Conservation (phyloP, 1,140 invertebrate genomes). For the Procambarus virginalis region DNA sequence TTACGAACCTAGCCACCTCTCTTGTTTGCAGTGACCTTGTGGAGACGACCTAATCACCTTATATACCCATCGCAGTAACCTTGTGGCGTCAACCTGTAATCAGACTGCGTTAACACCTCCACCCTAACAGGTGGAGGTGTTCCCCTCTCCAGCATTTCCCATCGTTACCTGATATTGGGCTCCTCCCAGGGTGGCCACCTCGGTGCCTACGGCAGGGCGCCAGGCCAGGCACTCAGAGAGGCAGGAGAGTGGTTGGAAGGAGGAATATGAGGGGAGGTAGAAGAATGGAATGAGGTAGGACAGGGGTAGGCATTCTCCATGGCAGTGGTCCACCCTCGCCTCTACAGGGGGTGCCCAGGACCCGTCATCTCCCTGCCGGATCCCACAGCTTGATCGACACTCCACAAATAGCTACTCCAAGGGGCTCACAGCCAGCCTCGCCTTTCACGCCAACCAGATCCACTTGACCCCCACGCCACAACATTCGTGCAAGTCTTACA, state of each 20-base stretch:
- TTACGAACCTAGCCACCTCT: too few relatives aligned
- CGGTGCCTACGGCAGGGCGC: neutral
- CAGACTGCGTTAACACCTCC: too few relatives aligned
- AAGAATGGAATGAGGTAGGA: too few relatives aligned
- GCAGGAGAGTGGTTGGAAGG: neutral
- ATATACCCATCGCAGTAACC: too few relatives aligned
- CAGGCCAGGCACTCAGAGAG: neutral
- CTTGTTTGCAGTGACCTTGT: neutral
- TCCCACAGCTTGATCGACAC: slow-evolving; percentile 43
- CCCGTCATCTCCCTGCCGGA: slow-evolving; percentile 28
- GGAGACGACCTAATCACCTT: neutral
- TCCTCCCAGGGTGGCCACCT: neutral
- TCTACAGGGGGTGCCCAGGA: slow-evolving; percentile 31
- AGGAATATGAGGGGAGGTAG: too few relatives aligned
- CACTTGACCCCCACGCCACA: neutral
- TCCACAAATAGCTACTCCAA: slow-evolving; percentile 42
- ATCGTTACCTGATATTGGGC: neutral
- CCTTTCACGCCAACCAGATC: neutral
- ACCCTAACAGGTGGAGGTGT: too few relatives aligned
- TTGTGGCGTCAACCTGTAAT: too few relatives aligned
- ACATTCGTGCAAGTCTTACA: neutral
- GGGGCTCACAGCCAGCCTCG: slow-evolving; percentile 1
- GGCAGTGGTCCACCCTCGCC: neutral
- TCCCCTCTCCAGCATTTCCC: neutral
- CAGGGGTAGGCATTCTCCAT: neutral